Percentiles rank a stretch among this genome's conserved stretches.
These are phyloP conservation scores for Xenotilapia caudafasciata DNA, from an alignment of 2,113 vertebrate genomes.

Conservation along the genomic window DNA sequence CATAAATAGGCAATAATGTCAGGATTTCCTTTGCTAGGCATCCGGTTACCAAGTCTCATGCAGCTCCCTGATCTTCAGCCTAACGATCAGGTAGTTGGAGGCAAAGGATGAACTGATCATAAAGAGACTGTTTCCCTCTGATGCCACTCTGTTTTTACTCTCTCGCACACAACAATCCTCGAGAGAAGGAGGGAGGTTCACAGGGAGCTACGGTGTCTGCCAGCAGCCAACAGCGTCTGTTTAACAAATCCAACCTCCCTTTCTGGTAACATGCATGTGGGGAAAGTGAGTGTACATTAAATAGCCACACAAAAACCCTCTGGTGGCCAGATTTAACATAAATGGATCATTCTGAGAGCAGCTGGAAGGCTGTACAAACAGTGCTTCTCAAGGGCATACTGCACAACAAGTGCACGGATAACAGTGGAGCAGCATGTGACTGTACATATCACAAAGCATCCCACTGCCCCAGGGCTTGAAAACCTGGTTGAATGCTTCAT, in stretches of 20 bases:
- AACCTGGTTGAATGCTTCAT: conserved; percentile 54
- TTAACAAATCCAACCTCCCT: conserved; percentile 29
- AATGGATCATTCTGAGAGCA: neutral
- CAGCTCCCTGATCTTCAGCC: neutral
- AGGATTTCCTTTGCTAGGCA: neutral
- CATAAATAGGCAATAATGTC: conserved; percentile 42
- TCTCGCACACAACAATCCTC: neutral
- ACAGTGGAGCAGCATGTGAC: conserved; percentile 25
- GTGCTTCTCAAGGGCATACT: neutral
- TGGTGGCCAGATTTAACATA: conserved; percentile 14
- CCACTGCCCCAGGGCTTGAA: conserved; percentile 19
- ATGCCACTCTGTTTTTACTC: conserved; percentile 22
- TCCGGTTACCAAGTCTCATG: neutral
- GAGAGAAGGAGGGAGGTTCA: conserved; percentile 40
- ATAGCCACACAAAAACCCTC: neutral
- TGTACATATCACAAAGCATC: conserved; percentile 25
- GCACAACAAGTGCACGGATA: neutral
- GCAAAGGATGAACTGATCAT: neutral
- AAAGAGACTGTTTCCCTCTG: neutral
- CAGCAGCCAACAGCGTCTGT: conserved; percentile 30
- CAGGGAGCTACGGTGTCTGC: conserved; percentile 14
- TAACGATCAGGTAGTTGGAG: conserved; percentile 35
- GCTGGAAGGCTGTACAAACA: conserved; percentile 14
- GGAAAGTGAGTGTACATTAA: neutral
- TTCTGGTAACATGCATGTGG: conserved; percentile 4